These are phyloP conservation scores for Vulpes ferrilata DNA, from an alignment of 2,113 vertebrate genomes.

Conservation along the genomic window DNA sequence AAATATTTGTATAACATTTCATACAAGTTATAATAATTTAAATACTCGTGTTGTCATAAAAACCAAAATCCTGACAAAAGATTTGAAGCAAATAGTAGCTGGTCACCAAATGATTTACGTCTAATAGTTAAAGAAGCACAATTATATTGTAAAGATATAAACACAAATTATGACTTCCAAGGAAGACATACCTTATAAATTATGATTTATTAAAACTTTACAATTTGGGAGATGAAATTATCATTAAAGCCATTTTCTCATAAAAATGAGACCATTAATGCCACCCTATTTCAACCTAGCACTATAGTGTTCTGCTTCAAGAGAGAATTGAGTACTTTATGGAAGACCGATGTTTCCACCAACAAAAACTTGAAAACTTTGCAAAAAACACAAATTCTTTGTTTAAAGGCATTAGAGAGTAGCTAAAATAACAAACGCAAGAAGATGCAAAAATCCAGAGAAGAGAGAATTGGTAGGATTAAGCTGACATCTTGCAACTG, in stretches of 20 bases:
- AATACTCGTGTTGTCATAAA: background rate
- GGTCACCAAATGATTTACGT: background rate
- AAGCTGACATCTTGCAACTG: background rate
- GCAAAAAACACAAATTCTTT: background rate
- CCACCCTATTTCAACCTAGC: background rate
- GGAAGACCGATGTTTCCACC: background rate
- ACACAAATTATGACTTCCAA: background rate
- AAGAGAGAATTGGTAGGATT: background rate
- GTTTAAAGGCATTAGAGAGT: background rate
- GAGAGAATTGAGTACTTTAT: background rate
- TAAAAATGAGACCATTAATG: background rate
- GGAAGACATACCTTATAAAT: background rate
- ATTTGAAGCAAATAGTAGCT: background rate
- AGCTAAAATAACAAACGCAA: background rate
- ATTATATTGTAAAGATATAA: background rate
- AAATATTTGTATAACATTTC: background rate
- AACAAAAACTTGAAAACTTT: background rate
- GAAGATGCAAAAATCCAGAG: background rate
- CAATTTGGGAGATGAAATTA: background rate
- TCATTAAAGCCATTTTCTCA: background rate
- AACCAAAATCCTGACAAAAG: background rate
- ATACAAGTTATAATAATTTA: background rate
- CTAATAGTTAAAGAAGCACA: background rate
- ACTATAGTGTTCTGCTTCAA: background rate
- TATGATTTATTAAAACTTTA: background rate